These are phyloP conservation scores for Philhelius pedissequus DNA, from an alignment of 2,888 invertebrate species.

Conservation along the genomic window DNA sequence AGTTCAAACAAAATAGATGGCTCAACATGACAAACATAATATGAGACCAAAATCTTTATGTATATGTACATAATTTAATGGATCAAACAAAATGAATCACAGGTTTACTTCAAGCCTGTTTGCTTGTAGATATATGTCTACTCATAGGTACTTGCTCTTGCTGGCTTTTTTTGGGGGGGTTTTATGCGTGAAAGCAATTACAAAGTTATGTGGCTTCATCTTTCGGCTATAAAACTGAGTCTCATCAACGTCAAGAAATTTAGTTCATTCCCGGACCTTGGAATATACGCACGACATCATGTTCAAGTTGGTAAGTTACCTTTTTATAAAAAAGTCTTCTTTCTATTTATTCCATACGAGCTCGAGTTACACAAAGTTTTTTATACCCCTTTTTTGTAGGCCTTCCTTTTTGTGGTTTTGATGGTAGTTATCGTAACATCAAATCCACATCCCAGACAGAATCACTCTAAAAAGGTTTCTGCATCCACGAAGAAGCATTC, in stretches of 20 bases:
- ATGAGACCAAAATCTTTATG: background rate
- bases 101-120: constrained; percentile 2
- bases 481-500: constrained; percentile 14
- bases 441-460: constrained; percentile 40
- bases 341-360: constrained; percentile 17
- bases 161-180: background rate
- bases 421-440: constrained; percentile 24
- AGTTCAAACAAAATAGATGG: constrained; percentile 47
- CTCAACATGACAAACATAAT: background rate
- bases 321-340: background rate
- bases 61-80: constrained; percentile 38
- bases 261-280: constrained; percentile 52
- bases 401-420: constrained; percentile 61
- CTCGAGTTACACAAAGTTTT: constrained; percentile 29
- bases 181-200: constrained; percentile 20
- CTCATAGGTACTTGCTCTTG: background rate
- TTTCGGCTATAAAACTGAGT: constrained; percentile 57
- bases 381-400: constrained; percentile 6
- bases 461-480: constrained; percentile 31
- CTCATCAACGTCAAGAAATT: constrained; percentile 36
- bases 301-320: constrained; percentile 57
- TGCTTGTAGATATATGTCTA: background rate
- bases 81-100: constrained; percentile 31
- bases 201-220: constrained; percentile 31
- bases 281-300: constrained; percentile 34